Evolutionary conservation across 2,113 vertebrate species (phyloP).

Genomic region (Speoplatyrhinus poulsoni): DNA sequence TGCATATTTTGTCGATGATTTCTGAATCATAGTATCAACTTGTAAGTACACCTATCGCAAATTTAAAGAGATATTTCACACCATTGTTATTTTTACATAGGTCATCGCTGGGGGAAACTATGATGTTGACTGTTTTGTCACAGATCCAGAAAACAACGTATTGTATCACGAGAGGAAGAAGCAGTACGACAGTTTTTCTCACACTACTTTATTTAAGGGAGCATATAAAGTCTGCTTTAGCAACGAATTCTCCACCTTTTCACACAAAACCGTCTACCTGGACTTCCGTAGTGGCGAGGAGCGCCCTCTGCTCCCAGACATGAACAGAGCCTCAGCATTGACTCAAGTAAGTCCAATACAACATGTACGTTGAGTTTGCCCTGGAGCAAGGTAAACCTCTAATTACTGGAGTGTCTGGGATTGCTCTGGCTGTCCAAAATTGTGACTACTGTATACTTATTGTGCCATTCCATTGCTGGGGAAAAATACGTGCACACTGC

Average conservation of each 20-base stretch:
- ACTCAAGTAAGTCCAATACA: constrained; percentile 81
- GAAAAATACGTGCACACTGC: too few species aligned
- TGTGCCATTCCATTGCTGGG: too few species aligned
- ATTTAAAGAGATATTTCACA: too few species aligned
- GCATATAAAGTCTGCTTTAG: constrained; percentile 90
- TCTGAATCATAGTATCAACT: too few species aligned
- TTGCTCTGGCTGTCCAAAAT: too few species aligned
- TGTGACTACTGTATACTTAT: too few species aligned
- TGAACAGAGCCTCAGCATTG: constrained; percentile 78
- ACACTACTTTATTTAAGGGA: constrained; percentile 75
- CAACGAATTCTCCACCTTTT: constrained; percentile 92
- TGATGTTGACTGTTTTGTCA: constrained; percentile 88
- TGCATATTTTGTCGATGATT: too few species aligned
- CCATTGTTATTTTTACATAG: constrained; percentile 55
- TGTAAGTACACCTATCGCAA: too few species aligned
- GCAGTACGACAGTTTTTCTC: constrained; percentile 86
- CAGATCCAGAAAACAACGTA: constrained; percentile 77
- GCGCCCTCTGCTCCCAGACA: constrained; percentile 76
- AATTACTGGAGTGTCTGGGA: not conserved
- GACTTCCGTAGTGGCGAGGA: constrained; percentile 85
- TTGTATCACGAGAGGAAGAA: constrained; percentile 87
- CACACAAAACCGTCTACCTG: constrained; percentile 87
- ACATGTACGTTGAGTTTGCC: not conserved
- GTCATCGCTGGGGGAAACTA: constrained; percentile 92
- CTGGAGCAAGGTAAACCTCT: not conserved